Percentiles rank a stretch among this genome's conserved stretches.
phyloP scores from a whole-genome alignment of 2,888 invertebrate genomes.

The Steromphala cineraria region DNA sequence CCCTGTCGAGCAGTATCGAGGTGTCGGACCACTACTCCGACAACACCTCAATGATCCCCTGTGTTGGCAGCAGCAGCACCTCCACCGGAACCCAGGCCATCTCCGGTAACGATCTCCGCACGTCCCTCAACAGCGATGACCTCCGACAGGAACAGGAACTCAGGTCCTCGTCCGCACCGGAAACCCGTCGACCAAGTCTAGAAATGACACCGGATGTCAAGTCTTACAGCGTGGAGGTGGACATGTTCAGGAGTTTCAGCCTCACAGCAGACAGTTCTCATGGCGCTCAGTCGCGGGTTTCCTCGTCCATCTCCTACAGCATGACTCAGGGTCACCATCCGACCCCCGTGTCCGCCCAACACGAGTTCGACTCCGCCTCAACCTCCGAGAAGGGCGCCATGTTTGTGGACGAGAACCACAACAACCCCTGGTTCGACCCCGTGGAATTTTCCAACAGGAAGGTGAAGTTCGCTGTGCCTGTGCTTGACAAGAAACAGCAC shows the following conservation, averaged over 20 bases:
- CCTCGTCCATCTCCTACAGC: constrained; percentile 24
- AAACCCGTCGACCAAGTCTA: constrained; percentile 42
- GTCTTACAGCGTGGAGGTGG: constrained; percentile 31
- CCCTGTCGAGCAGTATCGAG: constrained; percentile 42
- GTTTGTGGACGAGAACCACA: constrained; percentile 35
- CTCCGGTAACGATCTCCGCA: constrained; percentile 19
- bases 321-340: constrained; percentile 34
- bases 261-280: constrained; percentile 33
- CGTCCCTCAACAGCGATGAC: constrained; percentile 29
- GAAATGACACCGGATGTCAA: constrained; percentile 37
- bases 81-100: constrained; percentile 44
- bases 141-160: constrained; percentile 46
- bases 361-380: background rate
- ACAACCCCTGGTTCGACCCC: constrained; percentile 30
- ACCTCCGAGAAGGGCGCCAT: constrained; percentile 30
- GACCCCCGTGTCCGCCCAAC: constrained; percentile 29
- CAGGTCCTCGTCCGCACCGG: constrained; percentile 43
- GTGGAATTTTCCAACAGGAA: constrained; percentile 20
- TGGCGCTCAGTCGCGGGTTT: constrained; percentile 32
- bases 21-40: constrained; percentile 50
- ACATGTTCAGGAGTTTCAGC: constrained; percentile 46
- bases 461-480: constrained; percentile 41
- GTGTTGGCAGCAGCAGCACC: constrained; percentile 58
- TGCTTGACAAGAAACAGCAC: constrained; percentile 52
- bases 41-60: constrained; percentile 59